Evolutionary conservation across 2,888 invertebrate species (phyloP).

Genomic region (Scaptomyza flava): DNA sequence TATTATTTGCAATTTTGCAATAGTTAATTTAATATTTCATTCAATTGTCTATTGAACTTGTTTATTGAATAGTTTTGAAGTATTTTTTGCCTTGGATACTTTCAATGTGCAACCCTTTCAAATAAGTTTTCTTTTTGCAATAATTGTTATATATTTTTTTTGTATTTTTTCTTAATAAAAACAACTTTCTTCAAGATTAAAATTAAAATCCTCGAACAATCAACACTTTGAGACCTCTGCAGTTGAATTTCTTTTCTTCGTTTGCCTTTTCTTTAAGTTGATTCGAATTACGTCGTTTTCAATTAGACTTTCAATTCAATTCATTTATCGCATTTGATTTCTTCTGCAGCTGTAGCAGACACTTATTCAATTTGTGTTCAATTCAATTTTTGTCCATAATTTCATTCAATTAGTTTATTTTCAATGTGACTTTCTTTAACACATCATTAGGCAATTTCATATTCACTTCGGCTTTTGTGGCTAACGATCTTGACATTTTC

Average conservation of each 20-base stretch:
- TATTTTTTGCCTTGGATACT: conserved; percentile 7
- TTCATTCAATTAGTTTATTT: neutral
- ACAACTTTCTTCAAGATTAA: conserved; percentile 31
- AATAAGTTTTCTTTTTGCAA: conserved; percentile 12
- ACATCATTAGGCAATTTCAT: neutral
- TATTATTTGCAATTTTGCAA: conserved; percentile 1
- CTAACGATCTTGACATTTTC: conserved; percentile 71
- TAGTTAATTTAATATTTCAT: conserved; percentile 8
- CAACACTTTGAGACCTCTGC: neutral
- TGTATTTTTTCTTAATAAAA: conserved; percentile 1
- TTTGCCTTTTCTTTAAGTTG: neutral
- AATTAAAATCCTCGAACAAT: neutral
- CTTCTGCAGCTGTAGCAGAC: neutral
- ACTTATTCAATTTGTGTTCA: conserved; percentile 1
- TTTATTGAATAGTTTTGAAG: conserved; percentile 18
- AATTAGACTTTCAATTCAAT: conserved; percentile 6
- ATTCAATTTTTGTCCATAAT: neutral
- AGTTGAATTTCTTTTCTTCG: conserved; percentile 1
- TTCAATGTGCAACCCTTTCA: conserved; percentile 15
- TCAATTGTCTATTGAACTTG: conserved; percentile 17
- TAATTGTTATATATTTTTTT: neutral
- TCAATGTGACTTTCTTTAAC: neutral
- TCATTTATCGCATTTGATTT: neutral
- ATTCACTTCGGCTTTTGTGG: conserved; percentile 10
- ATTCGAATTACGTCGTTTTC: neutral